phyloP scores from a whole-genome alignment of 2,113 vertebrate species.

The Poeciliopsis prolifica region DNA sequence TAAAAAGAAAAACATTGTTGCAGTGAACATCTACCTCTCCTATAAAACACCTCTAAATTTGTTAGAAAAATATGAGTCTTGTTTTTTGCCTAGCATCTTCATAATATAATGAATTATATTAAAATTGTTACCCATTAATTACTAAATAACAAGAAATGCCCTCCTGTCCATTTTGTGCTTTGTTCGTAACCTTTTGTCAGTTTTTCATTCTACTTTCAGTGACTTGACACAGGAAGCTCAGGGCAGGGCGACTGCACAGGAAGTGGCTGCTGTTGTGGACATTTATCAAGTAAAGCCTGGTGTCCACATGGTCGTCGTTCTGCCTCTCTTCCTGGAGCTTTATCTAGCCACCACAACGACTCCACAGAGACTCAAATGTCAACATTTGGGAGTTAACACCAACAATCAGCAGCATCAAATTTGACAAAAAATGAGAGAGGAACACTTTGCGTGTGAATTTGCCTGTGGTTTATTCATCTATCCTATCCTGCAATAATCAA shows the following conservation, averaged over 20 bases:
- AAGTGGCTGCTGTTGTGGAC: conserved; percentile 45
- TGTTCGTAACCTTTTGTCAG: background rate
- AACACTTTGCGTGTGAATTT: background rate
- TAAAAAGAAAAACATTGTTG: too few species aligned
- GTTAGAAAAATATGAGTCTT: too few species aligned
- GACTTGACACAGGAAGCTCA: conserved; percentile 49
- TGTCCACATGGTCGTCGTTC: conserved; percentile 43
- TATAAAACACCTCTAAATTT: too few species aligned
- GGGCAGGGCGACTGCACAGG: conserved; percentile 54
- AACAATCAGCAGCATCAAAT: background rate
- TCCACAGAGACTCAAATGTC: conserved; percentile 31
- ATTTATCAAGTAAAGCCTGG: conserved; percentile 57
- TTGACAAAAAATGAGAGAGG: background rate
- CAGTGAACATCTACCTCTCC: too few species aligned
- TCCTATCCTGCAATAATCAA: conserved; percentile 4
- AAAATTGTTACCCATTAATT: background rate
- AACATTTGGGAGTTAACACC: conserved; percentile 4
- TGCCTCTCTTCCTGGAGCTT: conserved; percentile 20
- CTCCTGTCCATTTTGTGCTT: too few species aligned
- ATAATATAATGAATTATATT: background rate
- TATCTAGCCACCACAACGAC: conserved; percentile 46
- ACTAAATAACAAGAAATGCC: background rate
- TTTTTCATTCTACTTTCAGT: background rate
- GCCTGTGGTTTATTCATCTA: conserved; percentile 23
- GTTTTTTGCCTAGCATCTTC: background rate